Evolutionary conservation across 2,113 vertebrate species (phyloP), one percentile per base, ranked within the genome.

Genomic region (Vombatus ursinus): DNA sequence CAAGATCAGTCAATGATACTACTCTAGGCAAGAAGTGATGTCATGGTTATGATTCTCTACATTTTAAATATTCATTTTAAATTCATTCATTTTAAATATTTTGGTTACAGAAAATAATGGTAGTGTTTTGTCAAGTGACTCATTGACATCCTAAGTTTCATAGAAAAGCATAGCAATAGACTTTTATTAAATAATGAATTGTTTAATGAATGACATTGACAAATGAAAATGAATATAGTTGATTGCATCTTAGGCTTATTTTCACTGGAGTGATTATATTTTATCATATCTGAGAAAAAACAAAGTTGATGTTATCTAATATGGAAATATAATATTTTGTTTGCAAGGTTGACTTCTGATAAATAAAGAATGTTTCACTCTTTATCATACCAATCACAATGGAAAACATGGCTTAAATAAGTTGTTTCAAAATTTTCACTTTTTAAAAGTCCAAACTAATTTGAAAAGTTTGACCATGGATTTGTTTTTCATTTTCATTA

Each of bases 41-140:
- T 61, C 57, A 28, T 77, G 24, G 51, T 93, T n/a, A 54, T 31
- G 47, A 54, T 50, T 54, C 1, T 25, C 8, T 91, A 7, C 90
- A 90, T 94, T n/a, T n/a, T n/a, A n/a, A n/a, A n/a, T n/a, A 95
- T 93, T 8, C 92, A 22, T 92, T 90, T 53, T 5, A 90, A 2
- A 90, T 91, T n/a, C n/a, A 95, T 93, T 8, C 92, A 22, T 92
- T 90, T 53, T 5, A 90, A 2, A 90, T 91, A 48, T 52, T 57
- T 94, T 93, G 91, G 9, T 94, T 94, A 95, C 91, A 91, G 31
- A 93, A 89, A 97, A 96, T 95, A 52, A 95, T 93, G 47, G 10
- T 9, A 92, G 5, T 92, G 24, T 96, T 96, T 44, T 95, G 53
- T 96, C 95, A 95, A 91, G 94, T 92, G 61, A 94, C 53, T 96